Evolutionary conservation across 2,113 vertebrate genomes (phyloP).

Genomic region (Azemiops feae): DNA sequence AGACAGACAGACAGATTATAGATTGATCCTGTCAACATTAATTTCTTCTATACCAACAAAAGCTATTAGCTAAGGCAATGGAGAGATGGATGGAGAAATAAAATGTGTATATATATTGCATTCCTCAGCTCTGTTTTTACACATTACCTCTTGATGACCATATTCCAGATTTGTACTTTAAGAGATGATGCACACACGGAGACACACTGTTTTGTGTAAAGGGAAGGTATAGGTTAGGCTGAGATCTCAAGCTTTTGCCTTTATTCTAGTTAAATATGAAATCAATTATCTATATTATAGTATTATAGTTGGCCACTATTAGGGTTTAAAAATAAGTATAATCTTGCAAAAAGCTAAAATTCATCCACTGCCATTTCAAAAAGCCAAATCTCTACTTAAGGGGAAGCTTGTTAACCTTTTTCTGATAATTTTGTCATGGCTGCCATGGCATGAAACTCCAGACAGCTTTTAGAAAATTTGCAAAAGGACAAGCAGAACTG

Average conservation of each 20-base stretch:
- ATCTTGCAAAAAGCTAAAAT: not conserved
- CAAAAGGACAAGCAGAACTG: constrained; percentile 5
- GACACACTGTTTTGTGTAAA: not conserved
- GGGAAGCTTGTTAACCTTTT: not conserved
- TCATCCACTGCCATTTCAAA: not conserved
- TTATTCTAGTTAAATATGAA: not conserved
- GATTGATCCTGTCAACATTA: not conserved
- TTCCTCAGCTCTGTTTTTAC: not conserved
- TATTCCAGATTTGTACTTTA: not conserved
- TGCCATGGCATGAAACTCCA: constrained; percentile 3
- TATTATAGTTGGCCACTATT: not conserved
- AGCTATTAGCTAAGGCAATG: not conserved
- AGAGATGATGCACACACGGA: not conserved
- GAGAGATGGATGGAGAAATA: not conserved
- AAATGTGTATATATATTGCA: not conserved
- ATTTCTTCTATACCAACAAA: not conserved
- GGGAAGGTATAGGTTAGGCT: not conserved
- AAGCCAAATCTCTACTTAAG: constrained; percentile 10
- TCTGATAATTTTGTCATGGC: not conserved
- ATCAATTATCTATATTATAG: not conserved
- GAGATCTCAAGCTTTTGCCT: not conserved
- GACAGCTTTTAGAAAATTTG: constrained; percentile 6
- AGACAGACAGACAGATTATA: not conserved
- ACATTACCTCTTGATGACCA: not conserved
- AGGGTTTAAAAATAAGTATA: constrained; percentile 21